A percentile compares a stretch with the other conserved stretches of the same genome.
phyloP scores from a whole-genome alignment of 2,888 invertebrate species.

The Byasa hedistus region DNA sequence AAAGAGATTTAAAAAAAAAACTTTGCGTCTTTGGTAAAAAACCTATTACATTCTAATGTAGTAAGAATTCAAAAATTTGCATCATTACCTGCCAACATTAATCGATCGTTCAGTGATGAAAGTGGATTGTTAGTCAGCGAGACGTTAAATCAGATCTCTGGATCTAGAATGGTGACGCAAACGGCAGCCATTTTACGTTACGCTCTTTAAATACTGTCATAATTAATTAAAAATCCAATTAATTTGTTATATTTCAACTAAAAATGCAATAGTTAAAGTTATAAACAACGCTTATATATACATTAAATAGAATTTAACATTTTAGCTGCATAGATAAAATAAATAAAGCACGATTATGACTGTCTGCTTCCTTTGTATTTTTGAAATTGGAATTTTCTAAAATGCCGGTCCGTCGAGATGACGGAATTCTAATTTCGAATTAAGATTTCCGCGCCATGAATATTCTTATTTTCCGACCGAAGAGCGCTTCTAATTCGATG shows the following conservation, averaged over 20 bases:
- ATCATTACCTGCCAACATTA: no score
- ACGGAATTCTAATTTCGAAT: constrained; percentile 10
- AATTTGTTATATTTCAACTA: background rate
- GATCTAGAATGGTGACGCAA: constrained; percentile 1
- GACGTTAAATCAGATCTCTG: background rate
- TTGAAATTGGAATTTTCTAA: constrained; percentile 13
- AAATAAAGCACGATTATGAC: background rate
- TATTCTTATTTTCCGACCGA: constrained; percentile 7
- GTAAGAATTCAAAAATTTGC: no score
- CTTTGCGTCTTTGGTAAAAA: no score
- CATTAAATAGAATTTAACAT: no score
- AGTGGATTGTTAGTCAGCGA: background rate
- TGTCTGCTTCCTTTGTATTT: background rate
- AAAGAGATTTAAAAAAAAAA: no score
- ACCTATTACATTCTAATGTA: no score
- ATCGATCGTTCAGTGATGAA: no score
- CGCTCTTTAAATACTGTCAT: background rate
- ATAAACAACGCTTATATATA: no score
- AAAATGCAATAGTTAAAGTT: no score
- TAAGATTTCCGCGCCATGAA: constrained; percentile 15
- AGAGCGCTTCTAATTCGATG: constrained; percentile 21
- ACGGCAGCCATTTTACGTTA: background rate
- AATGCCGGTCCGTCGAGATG: background rate
- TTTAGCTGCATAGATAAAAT: no score
- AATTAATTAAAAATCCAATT: background rate